These are phyloP conservation scores for Zootoca vivipara DNA, from an alignment of 2,113 vertebrate species.

Conservation along the genomic window DNA sequence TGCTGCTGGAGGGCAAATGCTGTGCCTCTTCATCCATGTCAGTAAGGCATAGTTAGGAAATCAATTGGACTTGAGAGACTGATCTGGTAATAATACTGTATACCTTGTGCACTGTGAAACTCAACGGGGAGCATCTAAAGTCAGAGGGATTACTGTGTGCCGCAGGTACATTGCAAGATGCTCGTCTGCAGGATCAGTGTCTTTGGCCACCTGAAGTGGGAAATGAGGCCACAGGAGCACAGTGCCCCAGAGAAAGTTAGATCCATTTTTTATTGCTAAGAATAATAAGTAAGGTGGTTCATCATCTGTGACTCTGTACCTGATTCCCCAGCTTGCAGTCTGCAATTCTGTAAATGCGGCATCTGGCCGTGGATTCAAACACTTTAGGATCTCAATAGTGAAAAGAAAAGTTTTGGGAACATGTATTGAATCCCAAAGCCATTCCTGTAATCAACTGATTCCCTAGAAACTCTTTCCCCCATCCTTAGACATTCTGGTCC, in stretches of 20 bases:
- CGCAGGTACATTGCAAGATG: conserved; percentile 21
- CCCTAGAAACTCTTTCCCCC: not conserved
- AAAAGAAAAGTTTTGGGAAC: not conserved
- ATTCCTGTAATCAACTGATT: not conserved
- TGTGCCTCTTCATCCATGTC: conserved; percentile 25
- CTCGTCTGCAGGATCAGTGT: conserved; percentile 33
- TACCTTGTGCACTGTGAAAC: conserved; percentile 14
- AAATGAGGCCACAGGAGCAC: conserved; percentile 31
- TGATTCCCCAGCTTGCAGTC: not conserved
- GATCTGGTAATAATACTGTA: not conserved
- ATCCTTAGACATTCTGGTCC: not conserved
- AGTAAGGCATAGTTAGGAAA: conserved; percentile 46
- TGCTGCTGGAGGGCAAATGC: conserved; percentile 31
- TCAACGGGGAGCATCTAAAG: conserved; percentile 15
- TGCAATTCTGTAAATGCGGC: not conserved
- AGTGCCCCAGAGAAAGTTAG: not conserved
- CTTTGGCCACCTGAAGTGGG: not conserved
- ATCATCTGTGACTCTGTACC: not conserved
- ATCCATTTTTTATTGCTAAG: conserved; percentile 1
- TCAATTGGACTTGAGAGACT: conserved; percentile 13
- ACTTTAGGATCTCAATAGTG: not conserved
- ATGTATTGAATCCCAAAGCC: not conserved
- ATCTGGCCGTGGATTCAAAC: not conserved
- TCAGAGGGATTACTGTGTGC: not conserved
- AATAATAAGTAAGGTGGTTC: not conserved